phyloP scores from a whole-genome alignment of 1,140 invertebrate species.

The Centruroides sculpturatus region DNA sequence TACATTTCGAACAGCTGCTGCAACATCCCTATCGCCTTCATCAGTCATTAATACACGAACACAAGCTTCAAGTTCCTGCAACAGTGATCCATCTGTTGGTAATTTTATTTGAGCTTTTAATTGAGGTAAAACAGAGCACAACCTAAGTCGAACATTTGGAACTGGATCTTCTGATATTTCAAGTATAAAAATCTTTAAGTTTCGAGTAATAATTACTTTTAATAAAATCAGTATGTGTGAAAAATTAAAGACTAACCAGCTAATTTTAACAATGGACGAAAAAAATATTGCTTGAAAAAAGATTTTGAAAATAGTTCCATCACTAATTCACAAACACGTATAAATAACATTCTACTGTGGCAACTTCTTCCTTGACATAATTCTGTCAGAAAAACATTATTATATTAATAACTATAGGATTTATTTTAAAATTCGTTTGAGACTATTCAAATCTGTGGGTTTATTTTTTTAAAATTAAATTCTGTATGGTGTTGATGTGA shows the following conservation, averaged over 20 bases:
- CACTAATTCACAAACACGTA: slow-evolving; percentile 44
- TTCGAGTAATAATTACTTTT: neutral
- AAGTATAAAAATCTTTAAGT: neutral
- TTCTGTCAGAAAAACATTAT: slow-evolving; percentile 31
- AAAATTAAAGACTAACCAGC: slow-evolving; percentile 29
- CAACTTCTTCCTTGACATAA: slow-evolving; percentile 42
- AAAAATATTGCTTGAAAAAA: slow-evolving; percentile 58
- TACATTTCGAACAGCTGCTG: slow-evolving; percentile 25
- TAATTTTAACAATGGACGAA: slow-evolving; percentile 39
- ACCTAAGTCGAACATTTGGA: slow-evolving; percentile 46
- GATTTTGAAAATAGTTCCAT: slow-evolving; percentile 48
- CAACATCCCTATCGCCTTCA: slow-evolving; percentile 47
- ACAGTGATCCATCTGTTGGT: slow-evolving; percentile 42
- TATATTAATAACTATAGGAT: no score
- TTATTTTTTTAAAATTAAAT: neutral
- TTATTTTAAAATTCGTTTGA: no score
- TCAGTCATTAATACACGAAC: slow-evolving; percentile 38
- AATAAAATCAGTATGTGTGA: no score
- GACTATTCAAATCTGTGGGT: no score
- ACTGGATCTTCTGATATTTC: slow-evolving; percentile 40
- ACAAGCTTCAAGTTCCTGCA: slow-evolving; percentile 39
- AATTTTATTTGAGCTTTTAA: slow-evolving; percentile 42
- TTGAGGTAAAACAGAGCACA: slow-evolving; percentile 42
- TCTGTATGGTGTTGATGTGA: no score
- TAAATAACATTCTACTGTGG: slow-evolving; percentile 46